Evolutionary conservation across 2,888 invertebrate species (phyloP).

Genomic region (Euspilapteryx auroguttella): DNA sequence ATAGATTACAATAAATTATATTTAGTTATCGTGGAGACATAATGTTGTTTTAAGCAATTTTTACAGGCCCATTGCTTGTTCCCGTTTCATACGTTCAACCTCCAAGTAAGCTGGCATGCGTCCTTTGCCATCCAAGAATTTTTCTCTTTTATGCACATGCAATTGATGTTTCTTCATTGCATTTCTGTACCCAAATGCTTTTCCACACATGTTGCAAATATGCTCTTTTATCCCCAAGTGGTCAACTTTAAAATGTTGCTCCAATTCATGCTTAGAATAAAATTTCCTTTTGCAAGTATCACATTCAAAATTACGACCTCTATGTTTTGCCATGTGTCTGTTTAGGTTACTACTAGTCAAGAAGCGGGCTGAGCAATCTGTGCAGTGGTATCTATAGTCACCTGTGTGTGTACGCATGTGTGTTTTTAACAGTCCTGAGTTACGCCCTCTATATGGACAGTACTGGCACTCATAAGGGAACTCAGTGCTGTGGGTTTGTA

Average conservation of each 20-base stretch:
- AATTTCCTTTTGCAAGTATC: slow-evolving; percentile 26
- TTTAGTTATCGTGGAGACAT: too few relatives aligned
- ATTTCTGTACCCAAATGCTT: slow-evolving; percentile 33
- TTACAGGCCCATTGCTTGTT: too few relatives aligned
- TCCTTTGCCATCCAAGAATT: slow-evolving; percentile 10
- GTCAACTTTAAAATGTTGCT: slow-evolving; percentile 26
- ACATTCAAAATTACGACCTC: slow-evolving; percentile 23
- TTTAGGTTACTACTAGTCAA: slow-evolving; percentile 32
- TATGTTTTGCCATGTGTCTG: slow-evolving; percentile 26
- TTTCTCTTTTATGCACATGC: slow-evolving; percentile 29
- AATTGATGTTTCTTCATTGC: slow-evolving; percentile 35
- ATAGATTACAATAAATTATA: too few relatives aligned
- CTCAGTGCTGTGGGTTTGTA: slow-evolving; percentile 22
- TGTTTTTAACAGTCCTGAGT: slow-evolving; percentile 22
- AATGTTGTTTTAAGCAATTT: too few relatives aligned
- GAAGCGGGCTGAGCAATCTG: slow-evolving; percentile 29
- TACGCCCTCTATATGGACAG: slow-evolving; percentile 25
- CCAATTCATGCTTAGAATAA: slow-evolving; percentile 19
- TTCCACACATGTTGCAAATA: slow-evolving; percentile 29
- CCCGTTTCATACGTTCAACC: too few relatives aligned
- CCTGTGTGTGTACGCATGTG: slow-evolving; percentile 28
- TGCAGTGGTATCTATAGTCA: slow-evolving; percentile 29
- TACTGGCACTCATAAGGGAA: slow-evolving; percentile 27
- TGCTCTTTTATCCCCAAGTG: slow-evolving; percentile 32
- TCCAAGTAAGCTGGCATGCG: slow-evolving; percentile 14